Conservation (phyloP, 2,888 invertebrate genomes). For the Pelosia muscerda region DNA sequence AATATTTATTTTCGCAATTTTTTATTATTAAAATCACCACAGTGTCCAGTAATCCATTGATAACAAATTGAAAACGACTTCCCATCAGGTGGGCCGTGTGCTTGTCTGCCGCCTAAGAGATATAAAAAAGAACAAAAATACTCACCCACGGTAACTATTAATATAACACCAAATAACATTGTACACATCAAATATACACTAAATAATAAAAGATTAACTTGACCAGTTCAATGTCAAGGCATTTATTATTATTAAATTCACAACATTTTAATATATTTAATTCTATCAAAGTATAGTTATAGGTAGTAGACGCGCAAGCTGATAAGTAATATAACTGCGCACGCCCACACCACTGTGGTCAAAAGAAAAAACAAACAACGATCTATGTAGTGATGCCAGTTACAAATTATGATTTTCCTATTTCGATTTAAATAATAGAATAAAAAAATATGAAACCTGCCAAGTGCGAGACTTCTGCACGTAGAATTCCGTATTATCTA, state of each 20-base stretch:
- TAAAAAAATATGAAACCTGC: too few relatives aligned
- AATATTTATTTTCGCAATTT: too few relatives aligned
- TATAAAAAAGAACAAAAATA: background rate
- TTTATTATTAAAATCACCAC: too few relatives aligned
- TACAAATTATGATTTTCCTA: background rate
- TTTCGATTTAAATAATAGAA: background rate
- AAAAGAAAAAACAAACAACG: background rate
- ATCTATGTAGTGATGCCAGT: slow-evolving; percentile 3
- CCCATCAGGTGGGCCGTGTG: too few relatives aligned
- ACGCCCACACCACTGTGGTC: background rate
- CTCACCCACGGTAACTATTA: slow-evolving; percentile 25
- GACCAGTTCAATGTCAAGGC: background rate
- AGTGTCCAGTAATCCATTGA: too few relatives aligned
- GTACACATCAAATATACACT: slow-evolving; percentile 15
- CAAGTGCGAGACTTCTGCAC: too few relatives aligned
- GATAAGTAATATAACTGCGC: background rate
- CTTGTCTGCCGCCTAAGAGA: too few relatives aligned
- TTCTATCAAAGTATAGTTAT: background rate
- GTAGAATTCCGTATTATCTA: too few relatives aligned
- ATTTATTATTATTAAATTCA: background rate
- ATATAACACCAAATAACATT: slow-evolving; percentile 30
- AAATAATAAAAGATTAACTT: slow-evolving; percentile 2
- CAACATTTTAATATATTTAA: background rate
- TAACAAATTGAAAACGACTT: too few relatives aligned
- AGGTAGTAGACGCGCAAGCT: background rate